These are phyloP conservation scores for Chirona hameri DNA, from an alignment of 2,888 invertebrate species.

Conservation along the genomic window DNA sequence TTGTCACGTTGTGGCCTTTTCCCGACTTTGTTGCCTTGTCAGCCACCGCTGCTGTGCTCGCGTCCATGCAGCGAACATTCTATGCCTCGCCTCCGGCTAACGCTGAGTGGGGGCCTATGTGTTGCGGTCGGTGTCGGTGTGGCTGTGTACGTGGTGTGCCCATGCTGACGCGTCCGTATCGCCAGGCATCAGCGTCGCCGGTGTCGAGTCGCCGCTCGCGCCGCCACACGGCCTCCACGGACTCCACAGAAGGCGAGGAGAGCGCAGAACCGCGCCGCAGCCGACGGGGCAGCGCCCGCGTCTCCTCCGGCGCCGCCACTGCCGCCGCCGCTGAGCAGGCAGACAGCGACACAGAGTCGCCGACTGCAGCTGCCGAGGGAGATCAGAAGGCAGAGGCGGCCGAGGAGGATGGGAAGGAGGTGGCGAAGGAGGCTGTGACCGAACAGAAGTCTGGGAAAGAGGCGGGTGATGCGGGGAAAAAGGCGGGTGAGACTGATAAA, in stretches of 20 bases:
- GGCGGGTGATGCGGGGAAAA: not conserved
- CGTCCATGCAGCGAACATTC: no score
- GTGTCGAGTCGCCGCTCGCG: not conserved
- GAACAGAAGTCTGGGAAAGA: constrained; percentile 10
- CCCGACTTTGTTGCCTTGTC: no score
- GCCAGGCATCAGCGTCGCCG: not conserved
- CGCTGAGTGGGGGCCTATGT: no score
- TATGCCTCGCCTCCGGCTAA: no score
- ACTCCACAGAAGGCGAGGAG: not conserved
- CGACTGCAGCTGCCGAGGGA: not conserved
- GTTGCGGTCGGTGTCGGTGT: no score
- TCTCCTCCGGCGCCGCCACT: not conserved
- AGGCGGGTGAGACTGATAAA: constrained; percentile 29
- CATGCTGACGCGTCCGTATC: not conserved
- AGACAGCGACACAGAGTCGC: not conserved
- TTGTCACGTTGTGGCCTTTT: no score
- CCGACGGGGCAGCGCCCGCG: not conserved
- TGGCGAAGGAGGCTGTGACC: constrained; percentile 22
- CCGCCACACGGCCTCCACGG: not conserved
- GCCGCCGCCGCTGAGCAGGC: not conserved
- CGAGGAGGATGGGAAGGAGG: constrained; percentile 5
- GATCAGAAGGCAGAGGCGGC: not conserved
- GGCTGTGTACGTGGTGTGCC: no score
- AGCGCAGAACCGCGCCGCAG: not conserved
- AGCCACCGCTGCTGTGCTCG: no score